Conservation (phyloP, 2,797 vertebrate species). For the Pangasius larnaudii region DNA sequence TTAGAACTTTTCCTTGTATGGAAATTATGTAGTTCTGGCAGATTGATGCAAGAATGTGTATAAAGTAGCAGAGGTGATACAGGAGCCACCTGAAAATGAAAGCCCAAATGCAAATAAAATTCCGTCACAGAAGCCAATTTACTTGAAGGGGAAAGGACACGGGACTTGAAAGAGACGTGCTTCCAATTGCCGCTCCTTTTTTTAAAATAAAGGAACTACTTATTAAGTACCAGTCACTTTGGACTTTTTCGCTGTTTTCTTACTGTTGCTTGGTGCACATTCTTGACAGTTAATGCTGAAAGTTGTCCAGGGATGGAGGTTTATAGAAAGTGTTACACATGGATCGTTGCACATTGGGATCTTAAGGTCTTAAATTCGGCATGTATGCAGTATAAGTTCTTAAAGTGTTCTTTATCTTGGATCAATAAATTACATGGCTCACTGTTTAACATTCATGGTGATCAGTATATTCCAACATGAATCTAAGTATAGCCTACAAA, state of each 20-base stretch:
- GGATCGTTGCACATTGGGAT: too few relatives aligned
- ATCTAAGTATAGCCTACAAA: too few relatives aligned
- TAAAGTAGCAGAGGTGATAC: background rate
- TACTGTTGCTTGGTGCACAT: background rate
- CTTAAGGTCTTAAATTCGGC: background rate
- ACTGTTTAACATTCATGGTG: too few relatives aligned
- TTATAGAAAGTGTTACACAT: too few relatives aligned
- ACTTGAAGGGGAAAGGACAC: background rate
- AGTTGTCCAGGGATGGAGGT: background rate
- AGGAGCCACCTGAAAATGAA: background rate
- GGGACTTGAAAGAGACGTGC: background rate
- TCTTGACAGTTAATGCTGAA: background rate
- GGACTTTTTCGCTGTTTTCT: background rate
- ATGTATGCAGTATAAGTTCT: background rate
- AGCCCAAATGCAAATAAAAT: background rate
- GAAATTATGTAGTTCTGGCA: background rate
- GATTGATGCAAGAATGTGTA: background rate
- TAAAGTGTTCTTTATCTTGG: background rate
- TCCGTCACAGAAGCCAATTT: background rate
- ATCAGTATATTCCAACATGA: background rate
- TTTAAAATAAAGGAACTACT: background rate
- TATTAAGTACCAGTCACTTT: background rate
- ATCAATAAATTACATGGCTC: background rate
- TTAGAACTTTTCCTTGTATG: background rate
- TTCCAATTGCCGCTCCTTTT: background rate